A percentile compares a stretch with the other conserved stretches of the same genome.
These are phyloP conservation scores for Poliocrania exsul DNA, from an alignment of 2,797 vertebrate genomes.

Conservation along the genomic window DNA sequence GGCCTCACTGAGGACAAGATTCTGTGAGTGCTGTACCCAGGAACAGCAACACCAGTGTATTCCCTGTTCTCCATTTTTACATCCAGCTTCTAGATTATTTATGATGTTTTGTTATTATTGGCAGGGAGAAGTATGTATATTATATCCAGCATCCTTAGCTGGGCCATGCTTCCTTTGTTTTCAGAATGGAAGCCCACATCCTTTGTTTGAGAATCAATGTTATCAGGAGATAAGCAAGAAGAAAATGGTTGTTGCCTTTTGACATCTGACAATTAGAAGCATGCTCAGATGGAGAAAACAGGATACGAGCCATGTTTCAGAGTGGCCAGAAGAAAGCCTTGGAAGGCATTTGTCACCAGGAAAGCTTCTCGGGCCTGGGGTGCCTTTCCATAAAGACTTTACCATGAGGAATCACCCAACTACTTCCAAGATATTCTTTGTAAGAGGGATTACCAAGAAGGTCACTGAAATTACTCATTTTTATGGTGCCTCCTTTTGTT, in stretches of 20 bases:
- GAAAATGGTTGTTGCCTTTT: conserved; percentile 75
- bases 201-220: conserved; percentile 78
- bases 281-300: conserved; percentile 74
- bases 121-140: conserved; percentile 45
- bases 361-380: conserved; percentile 7
- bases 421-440: conserved; percentile 13
- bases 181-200: conserved; percentile 67
- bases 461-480: conserved; percentile 50
- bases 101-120: conserved; percentile 66
- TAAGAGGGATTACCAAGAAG: conserved; percentile 18
- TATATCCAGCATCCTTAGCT: conserved; percentile 57
- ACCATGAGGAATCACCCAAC: conserved; percentile 1
- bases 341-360: conserved; percentile 48
- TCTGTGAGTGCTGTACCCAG: not conserved
- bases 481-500: conserved; percentile 43
- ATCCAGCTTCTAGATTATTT: conserved; percentile 65
- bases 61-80: conserved; percentile 19
- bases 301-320: conserved; percentile 71
- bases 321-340: conserved; percentile 63
- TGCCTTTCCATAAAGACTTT: not conserved
- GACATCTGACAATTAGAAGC: conserved; percentile 74
- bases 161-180: conserved; percentile 80
- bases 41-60: not conserved
- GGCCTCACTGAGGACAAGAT: not conserved
- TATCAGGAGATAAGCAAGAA: conserved; percentile 78